Conservation (phyloP, 2,797 vertebrate species). For the Cirrhinus mrigala region DNA sequence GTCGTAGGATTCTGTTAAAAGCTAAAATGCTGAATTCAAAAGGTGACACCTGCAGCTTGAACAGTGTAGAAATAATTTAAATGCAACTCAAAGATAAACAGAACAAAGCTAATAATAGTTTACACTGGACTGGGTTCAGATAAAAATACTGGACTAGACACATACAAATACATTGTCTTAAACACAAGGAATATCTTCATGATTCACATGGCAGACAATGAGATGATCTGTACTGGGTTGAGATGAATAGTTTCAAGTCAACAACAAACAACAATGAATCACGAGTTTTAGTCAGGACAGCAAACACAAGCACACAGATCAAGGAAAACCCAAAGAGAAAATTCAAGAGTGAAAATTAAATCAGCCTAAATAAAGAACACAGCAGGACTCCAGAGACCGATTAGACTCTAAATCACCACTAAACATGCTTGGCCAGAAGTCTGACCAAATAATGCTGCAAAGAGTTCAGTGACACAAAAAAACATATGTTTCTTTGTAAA, state of each 20-base stretch:
- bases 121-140: neutral
- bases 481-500: neutral
- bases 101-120: neutral
- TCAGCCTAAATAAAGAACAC: neutral
- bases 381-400: neutral
- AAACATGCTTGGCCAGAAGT: neutral
- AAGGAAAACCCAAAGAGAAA: neutral
- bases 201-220: constrained; percentile 2
- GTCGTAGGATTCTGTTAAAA: constrained; percentile 27
- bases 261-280: constrained; percentile 8
- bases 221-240: neutral
- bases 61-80: neutral
- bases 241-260: constrained; percentile 1
- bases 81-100: neutral
- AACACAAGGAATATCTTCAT: neutral
- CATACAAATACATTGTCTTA: neutral
- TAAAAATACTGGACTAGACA: neutral
- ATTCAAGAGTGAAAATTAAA: neutral
- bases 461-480: neutral
- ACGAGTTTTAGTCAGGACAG: neutral
- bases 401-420: neutral
- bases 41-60: constrained; percentile 20
- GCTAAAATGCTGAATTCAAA: neutral
- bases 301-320: neutral
- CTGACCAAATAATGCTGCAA: constrained; percentile 6